Base-by-base conservation (phyloP, 2,888 invertebrate species). In the Drosophila ustulata region DNA sequence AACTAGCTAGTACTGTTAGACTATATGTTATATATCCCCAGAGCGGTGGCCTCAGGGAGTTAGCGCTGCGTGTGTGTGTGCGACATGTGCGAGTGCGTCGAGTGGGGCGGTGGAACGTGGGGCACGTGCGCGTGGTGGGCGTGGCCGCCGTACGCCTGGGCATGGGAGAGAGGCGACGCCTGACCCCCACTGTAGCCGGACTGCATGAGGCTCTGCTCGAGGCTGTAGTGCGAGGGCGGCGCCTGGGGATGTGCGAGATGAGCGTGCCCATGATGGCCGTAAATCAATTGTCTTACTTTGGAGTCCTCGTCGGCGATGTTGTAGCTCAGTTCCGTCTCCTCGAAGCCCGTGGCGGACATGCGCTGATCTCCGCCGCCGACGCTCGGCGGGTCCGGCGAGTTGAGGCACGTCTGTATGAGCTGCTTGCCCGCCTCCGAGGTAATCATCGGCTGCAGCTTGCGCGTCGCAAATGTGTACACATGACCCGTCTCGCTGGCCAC, bases 401-500 rank as follows among this genome's bases (percentile, higher is more conserved):
- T 99, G 74, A 99, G 95, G 93, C 99, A 99, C 84, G 98, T 99
- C 94, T 99, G 99, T 91, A 99, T 99, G 85, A 99, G 94, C 78
- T 98, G 97, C 93, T 99, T 99, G 82, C 99, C 99, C 68, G 97
- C 96, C 92, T 97, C 97, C 83, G 98, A 98, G 51, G 98, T 99
- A 93, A 99, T 99, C 99, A 99, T 99, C 81, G 99, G 99, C 93
- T 99, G 98, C 59, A 99, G 95, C 93, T 98, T 98, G 84, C 98
- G 95, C 83, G 99, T 99, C 75, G 99, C 99, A 94, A 99, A 99
- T 74, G 99, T 99, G 94, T 99, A 99, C 90, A 99, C 99, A 94
- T 99, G 99, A 59, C 99, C 99, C 23, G 99, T 99, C 93, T 99
- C 99, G 78, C 98, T 98, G 71, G 99, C 99, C 80, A 99, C 99